These are phyloP conservation scores for Eristalis arbustorum DNA, from an alignment of 2,888 invertebrate genomes.

Conservation along the genomic window DNA sequence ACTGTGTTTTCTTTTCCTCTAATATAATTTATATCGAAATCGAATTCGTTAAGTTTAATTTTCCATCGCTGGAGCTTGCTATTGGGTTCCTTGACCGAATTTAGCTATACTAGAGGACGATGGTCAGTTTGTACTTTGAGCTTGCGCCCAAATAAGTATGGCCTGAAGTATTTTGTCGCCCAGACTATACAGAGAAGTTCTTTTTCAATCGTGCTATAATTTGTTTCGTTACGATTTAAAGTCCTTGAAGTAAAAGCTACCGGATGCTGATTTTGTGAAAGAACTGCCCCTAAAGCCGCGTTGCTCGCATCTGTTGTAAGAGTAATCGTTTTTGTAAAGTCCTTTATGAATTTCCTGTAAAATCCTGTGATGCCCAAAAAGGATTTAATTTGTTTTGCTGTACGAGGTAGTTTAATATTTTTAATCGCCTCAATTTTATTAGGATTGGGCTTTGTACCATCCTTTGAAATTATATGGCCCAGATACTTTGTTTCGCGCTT, in stretches of 20 bases:
- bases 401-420: too few species aligned
- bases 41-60: constrained; percentile 74
- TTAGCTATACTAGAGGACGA: constrained; percentile 75
- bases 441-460: too few species aligned
- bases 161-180: too few species aligned
- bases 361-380: too few species aligned
- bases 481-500: too few species aligned
- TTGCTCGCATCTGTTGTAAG: background rate
- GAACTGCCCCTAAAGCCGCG: too few species aligned
- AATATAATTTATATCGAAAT: constrained; percentile 72
- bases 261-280: background rate
- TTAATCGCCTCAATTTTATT: too few species aligned
- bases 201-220: background rate
- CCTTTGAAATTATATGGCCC: too few species aligned
- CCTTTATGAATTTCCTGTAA: background rate
- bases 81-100: constrained; percentile 76
- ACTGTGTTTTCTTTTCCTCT: constrained; percentile 64
- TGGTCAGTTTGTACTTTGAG: constrained; percentile 78
- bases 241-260: background rate
- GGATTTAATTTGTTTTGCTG: too few species aligned
- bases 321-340: background rate
- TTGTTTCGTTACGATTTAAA: background rate
- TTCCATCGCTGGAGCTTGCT: constrained; percentile 75
- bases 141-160: constrained; percentile 28
- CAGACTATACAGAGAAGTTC: background rate